Percentiles rank a stretch among this genome's conserved stretches.
phyloP scores from a whole-genome alignment of 1,140 invertebrate species.

The Calliphora vicina region DNA sequence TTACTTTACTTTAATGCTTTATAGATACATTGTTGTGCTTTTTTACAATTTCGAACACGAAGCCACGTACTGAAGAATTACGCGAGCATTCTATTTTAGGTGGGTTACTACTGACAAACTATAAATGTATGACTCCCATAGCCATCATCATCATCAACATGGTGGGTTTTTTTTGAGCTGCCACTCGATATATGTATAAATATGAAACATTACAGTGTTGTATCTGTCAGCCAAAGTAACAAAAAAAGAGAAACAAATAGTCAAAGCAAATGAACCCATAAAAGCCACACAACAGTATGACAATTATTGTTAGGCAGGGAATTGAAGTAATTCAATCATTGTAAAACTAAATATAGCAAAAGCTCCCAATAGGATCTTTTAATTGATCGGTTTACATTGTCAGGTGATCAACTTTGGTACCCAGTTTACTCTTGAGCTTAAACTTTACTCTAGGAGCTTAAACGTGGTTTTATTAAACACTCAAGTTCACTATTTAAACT shows the following conservation, averaged over 20 bases:
- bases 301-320: too few relatives aligned
- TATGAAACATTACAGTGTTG: neutral
- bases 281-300: neutral
- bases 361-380: too few relatives aligned
- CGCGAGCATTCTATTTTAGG: constrained; percentile 9
- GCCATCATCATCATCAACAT: neutral
- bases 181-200: too few relatives aligned
- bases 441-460: too few relatives aligned
- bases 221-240: neutral
- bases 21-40: neutral
- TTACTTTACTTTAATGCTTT: neutral
- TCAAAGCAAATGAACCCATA: constrained; percentile 22
- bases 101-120: neutral
- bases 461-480: too few relatives aligned
- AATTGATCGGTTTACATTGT: too few relatives aligned
- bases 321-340: too few relatives aligned
- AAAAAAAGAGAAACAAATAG: too few relatives aligned
- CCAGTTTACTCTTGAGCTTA: too few relatives aligned
- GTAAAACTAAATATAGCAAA: too few relatives aligned
- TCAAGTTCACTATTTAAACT: too few relatives aligned
- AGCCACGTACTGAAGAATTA: neutral
- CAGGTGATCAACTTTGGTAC: too few relatives aligned
- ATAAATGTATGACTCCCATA: neutral
- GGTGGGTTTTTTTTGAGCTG: neutral
- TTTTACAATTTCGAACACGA: neutral